phyloP scores from a whole-genome alignment of 1,140 invertebrate genomes.

The Temnothorax nylanderi region DNA sequence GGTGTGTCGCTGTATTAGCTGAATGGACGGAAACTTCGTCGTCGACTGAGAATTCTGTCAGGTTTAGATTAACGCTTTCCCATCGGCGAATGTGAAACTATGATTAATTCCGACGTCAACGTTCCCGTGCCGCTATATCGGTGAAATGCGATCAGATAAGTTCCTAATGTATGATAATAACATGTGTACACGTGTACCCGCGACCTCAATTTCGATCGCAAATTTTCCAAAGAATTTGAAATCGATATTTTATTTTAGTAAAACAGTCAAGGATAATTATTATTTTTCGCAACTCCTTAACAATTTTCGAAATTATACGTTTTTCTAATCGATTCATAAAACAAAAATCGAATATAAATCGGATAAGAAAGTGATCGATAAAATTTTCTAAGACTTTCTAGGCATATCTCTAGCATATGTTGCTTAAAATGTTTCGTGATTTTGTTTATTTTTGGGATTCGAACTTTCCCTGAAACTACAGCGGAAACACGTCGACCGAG shows the following conservation, averaged over 20 bases:
- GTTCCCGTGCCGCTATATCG: not conserved
- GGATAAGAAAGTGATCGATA: not conserved
- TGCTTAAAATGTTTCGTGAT: not conserved
- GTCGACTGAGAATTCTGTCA: constrained; percentile 48
- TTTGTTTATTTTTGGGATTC: not conserved
- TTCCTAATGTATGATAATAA: constrained; percentile 43
- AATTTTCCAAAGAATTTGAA: not conserved
- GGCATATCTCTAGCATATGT: not conserved
- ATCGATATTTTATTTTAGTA: constrained; percentile 2
- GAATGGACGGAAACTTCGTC: constrained; percentile 51
- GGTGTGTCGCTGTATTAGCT: constrained; percentile 35
- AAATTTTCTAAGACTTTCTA: not conserved
- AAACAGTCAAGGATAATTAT: not conserved
- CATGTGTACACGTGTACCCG: not conserved
- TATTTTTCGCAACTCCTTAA: not conserved
- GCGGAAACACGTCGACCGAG: constrained; percentile 6
- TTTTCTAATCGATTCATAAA: not conserved
- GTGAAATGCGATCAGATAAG: constrained; percentile 44
- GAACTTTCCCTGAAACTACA: constrained; percentile 8
- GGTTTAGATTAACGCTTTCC: constrained; percentile 50
- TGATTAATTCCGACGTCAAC: constrained; percentile 54
- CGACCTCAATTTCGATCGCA: not conserved
- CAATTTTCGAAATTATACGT: not conserved
- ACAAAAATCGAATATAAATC: not conserved
- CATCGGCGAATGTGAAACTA: constrained; percentile 26